These are phyloP conservation scores for Drosophila setosimentum DNA, from an alignment of 2,888 invertebrate genomes.

Conservation along the genomic window DNA sequence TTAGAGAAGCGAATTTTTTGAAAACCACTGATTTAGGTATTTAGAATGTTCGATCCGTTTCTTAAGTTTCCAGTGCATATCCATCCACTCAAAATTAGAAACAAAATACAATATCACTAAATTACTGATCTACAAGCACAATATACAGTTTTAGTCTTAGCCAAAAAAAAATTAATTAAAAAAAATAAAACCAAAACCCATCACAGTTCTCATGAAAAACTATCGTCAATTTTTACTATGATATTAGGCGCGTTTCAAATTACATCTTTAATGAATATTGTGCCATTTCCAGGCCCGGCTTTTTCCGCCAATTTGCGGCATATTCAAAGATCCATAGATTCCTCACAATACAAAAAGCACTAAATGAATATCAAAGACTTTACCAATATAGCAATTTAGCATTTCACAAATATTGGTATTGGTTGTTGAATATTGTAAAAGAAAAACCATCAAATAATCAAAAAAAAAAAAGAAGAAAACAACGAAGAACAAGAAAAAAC, in stretches of 20 bases:
- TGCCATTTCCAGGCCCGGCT: constrained; percentile 1
- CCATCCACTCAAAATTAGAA: constrained; percentile 30
- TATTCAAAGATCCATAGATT: constrained; percentile 80
- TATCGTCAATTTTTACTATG: constrained; percentile 46
- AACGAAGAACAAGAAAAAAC: constrained; percentile 54
- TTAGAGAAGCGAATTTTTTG: neutral
- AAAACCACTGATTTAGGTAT: constrained; percentile 1
- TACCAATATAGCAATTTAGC: constrained; percentile 65
- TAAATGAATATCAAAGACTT: constrained; percentile 81
- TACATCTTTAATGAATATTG: neutral
- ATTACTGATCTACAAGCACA: constrained; percentile 36
- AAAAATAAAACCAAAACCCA: neutral
- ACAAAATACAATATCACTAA: constrained; percentile 23
- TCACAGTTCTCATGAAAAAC: constrained; percentile 27
- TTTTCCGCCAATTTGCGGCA: constrained; percentile 12
- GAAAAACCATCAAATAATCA: constrained; percentile 23
- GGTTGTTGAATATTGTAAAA: constrained; percentile 77
- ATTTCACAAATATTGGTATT: constrained; percentile 71
- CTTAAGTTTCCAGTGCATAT: constrained; percentile 61
- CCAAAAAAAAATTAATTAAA: constrained; percentile 8
- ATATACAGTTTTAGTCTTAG: constrained; percentile 34
- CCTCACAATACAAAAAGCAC: constrained; percentile 86
- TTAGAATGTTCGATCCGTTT: constrained; percentile 31
- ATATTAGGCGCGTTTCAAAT: constrained; percentile 53
- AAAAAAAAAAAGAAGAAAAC: neutral